Conservation (phyloP, 2,888 invertebrate species). For the Argyresthia goedartella region DNA sequence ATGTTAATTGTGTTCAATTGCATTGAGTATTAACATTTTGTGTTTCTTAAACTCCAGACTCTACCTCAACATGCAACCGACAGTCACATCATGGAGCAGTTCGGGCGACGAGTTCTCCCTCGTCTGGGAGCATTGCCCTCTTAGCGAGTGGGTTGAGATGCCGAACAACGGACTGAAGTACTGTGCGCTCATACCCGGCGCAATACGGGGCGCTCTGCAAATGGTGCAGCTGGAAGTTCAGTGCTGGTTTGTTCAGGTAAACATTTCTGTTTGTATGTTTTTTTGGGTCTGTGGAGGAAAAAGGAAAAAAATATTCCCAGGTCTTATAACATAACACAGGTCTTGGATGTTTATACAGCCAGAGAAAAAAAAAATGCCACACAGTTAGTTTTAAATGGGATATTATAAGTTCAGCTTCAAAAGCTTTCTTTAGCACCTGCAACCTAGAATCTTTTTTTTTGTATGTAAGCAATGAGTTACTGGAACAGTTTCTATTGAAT, state of each 20-base stretch:
- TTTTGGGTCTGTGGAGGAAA: not conserved
- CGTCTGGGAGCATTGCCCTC: constrained; percentile 93
- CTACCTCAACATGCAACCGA: constrained; percentile 93
- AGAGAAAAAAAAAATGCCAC: too few species aligned
- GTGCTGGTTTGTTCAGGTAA: constrained; percentile 89
- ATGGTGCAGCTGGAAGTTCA: constrained; percentile 98
- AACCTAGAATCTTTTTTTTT: too few species aligned
- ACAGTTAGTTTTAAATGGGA: too few species aligned
- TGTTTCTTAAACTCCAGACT: constrained; percentile 54
- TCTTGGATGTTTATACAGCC: too few species aligned
- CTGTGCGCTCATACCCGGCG: constrained; percentile 92
- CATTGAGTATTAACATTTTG: too few species aligned
- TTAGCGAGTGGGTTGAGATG: constrained; percentile 97
- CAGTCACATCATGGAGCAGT: constrained; percentile 94
- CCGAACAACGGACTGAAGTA: constrained; percentile 90
- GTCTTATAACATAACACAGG: too few species aligned
- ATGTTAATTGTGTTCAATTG: too few species aligned
- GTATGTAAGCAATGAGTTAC: too few species aligned
- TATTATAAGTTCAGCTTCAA: too few species aligned
- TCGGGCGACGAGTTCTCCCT: constrained; percentile 97
- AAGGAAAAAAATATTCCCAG: too few species aligned
- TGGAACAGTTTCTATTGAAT: too few species aligned
- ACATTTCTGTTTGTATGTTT: not conserved
- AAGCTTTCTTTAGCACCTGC: too few species aligned
- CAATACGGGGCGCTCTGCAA: constrained; percentile 94